phyloP scores from a whole-genome alignment of 2,888 invertebrate genomes.

The Nasonovia ribisnigri region DNA sequence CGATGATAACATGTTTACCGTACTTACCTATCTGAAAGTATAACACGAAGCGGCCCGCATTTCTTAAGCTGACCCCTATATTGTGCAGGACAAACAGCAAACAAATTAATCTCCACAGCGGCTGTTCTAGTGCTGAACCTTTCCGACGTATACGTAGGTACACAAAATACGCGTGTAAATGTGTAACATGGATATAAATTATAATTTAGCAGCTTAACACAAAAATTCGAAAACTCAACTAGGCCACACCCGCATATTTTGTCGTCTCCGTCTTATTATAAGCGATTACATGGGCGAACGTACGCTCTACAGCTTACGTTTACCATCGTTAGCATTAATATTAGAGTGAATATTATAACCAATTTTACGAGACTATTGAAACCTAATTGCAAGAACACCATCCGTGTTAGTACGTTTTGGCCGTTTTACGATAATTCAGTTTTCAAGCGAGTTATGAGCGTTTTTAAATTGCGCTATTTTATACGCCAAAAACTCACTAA shows the following conservation, averaged over 20 bases:
- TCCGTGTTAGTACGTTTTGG: neutral
- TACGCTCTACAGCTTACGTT: too few species aligned
- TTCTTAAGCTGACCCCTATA: constrained; percentile 33
- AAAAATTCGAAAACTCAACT: neutral
- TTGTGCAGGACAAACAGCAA: too few species aligned
- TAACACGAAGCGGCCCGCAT: constrained; percentile 4
- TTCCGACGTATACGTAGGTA: neutral
- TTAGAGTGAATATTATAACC: neutral
- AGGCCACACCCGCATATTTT: neutral
- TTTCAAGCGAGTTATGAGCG: neutral
- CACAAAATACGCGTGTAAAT: neutral
- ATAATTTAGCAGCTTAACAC: neutral
- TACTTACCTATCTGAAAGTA: neutral
- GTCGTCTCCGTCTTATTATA: too few species aligned
- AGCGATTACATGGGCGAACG: too few species aligned
- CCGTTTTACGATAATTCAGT: neutral
- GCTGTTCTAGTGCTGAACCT: neutral
- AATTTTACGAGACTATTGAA: neutral
- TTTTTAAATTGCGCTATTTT: neutral
- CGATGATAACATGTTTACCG: neutral
- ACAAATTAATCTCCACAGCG: neutral
- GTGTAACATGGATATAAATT: neutral
- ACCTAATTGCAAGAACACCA: neutral
- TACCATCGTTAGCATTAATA: neutral
- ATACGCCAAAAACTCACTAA: neutral